Percentiles rank a stretch among this genome's conserved stretches.
phyloP scores from a whole-genome alignment of 2,888 invertebrate species.

The Oasisia sp. region DNA sequence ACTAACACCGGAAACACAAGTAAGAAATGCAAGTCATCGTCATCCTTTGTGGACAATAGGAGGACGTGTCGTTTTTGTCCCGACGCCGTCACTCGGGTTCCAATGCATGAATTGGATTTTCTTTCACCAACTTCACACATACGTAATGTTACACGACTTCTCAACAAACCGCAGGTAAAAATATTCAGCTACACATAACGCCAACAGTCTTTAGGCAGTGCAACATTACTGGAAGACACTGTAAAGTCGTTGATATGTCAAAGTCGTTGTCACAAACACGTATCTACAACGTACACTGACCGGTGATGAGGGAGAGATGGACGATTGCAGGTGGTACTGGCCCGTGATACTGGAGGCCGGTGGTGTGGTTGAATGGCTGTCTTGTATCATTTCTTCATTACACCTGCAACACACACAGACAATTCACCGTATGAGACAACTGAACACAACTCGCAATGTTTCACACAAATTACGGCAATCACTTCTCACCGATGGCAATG shows the following conservation, averaged over 20 bases:
- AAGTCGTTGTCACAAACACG: background rate
- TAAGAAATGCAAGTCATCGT: background rate
- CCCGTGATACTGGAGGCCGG: background rate
- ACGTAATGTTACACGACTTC: background rate
- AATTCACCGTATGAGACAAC: background rate
- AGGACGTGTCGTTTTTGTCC: background rate
- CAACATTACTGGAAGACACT: background rate
- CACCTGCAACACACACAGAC: background rate
- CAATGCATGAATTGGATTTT: background rate
- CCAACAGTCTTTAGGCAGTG: background rate
- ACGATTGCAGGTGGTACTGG: background rate
- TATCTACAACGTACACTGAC: background rate
- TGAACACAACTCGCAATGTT: background rate
- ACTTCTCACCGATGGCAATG: background rate
- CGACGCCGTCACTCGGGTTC: background rate
- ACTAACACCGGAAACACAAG: background rate
- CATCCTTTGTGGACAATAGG: background rate
- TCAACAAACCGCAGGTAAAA: background rate
- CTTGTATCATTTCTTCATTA: slow-evolving; percentile 13
- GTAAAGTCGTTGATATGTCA: background rate
- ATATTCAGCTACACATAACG: background rate
- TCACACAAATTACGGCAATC: no score
- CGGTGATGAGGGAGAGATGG: background rate
- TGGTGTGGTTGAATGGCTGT: slow-evolving; percentile 11
- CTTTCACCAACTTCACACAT: background rate